Evolutionary conservation across 2,113 vertebrate species (phyloP), one percentile per base, ranked within the genome.

Genomic region (Arothron firmamentum): DNA sequence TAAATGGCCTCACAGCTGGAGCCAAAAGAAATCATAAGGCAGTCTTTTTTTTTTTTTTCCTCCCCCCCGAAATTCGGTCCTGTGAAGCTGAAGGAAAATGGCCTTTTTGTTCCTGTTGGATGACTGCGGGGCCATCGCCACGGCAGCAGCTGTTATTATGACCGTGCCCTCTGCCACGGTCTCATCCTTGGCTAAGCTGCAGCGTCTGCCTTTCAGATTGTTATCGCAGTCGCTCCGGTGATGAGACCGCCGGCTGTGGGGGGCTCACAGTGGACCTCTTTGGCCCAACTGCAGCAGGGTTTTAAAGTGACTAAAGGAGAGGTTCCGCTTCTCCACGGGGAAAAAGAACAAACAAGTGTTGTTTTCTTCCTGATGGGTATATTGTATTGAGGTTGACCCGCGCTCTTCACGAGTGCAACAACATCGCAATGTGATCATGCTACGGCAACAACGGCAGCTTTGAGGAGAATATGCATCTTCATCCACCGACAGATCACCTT

Each of bases 171-270:
- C 71, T 58, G 59, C 66, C 65, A 75, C 47, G 62, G 74, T 72
- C 59, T 86, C 72, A 88, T 82, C 78, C 78, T 25, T 78, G 60
- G 62, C 57, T 38, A 62, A 78, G 78, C 67, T 52, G 17, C 64
- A 16, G 51, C 70, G 61, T 75, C 72, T 58, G 47, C 60, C 62
- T 64, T 70, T 60, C 56, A 56, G 79, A 84, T 84, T 57, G 6
- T 69, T 80, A 78, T 84, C 74, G 4, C 34, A 52, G 70, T 51
- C 13, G 23, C 79, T 74, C 61, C 12, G 49, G 31, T 70, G 69
- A 71, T 65, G 78, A 70, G 69, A 66, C 67, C 49, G 64, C 73
- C 71, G n/a, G 43, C 46, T n/a, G 52, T 13, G 52, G 59, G 59
- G 62, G 68, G 59, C 57, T 52, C 51, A 81, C 72, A 74, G 66